These are phyloP conservation scores for Zygogramma bicolorata DNA, from an alignment of 2,888 invertebrate species.

Conservation along the genomic window DNA sequence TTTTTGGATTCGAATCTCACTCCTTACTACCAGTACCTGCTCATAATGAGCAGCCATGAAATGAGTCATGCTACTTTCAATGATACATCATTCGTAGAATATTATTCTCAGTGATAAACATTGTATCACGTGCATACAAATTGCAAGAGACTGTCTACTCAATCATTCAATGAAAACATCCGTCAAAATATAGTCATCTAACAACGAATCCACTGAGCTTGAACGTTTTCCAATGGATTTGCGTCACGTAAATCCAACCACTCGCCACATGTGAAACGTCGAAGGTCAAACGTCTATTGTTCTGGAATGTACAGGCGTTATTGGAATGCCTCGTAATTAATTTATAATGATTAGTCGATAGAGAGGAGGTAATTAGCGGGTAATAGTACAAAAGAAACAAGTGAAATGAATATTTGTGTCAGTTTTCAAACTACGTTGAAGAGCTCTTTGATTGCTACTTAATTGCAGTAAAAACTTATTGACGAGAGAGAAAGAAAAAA, in stretches of 20 bases:
- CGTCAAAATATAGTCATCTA: background rate
- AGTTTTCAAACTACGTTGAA: too few species aligned
- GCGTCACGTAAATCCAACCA: background rate
- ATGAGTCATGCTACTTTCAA: too few species aligned
- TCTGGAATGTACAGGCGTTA: background rate
- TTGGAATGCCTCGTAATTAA: background rate
- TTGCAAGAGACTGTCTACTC: too few species aligned
- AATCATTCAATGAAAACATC: background rate
- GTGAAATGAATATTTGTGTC: background rate
- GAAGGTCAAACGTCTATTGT: constrained; percentile 1
- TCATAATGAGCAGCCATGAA: too few species aligned
- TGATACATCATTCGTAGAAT: too few species aligned
- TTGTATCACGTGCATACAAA: too few species aligned
- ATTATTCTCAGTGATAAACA: too few species aligned
- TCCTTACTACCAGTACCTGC: too few species aligned
- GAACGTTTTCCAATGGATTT: background rate
- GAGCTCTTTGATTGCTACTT: too few species aligned
- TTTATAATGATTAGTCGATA: background rate
- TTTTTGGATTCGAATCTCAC: too few species aligned
- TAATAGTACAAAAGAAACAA: background rate
- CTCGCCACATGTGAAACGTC: background rate
- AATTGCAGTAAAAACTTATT: too few species aligned
- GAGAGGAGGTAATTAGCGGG: background rate
- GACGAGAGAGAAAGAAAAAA: too few species aligned
- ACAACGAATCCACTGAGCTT: background rate